These are phyloP conservation scores for Protobothrops mucrosquamatus DNA, from an alignment of 2,113 vertebrate species.

Conservation along the genomic window DNA sequence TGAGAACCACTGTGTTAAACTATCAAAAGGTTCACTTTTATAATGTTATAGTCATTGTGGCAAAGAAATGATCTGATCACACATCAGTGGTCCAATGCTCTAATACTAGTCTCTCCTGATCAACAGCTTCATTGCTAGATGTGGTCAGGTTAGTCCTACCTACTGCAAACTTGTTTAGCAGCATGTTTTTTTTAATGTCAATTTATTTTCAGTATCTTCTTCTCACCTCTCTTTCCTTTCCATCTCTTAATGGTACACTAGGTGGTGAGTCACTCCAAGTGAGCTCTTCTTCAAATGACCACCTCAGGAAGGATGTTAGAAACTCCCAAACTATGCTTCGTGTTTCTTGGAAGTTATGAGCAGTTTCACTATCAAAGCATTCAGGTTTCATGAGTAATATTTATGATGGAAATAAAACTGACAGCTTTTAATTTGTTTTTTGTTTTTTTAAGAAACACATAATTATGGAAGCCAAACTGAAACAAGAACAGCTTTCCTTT, in stretches of 20 bases:
- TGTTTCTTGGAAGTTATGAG: conserved; percentile 63
- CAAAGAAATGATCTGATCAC: background rate
- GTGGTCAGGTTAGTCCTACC: background rate
- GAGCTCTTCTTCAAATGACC: conserved; percentile 44
- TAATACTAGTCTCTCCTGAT: background rate
- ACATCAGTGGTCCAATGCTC: no score
- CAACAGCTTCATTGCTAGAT: background rate
- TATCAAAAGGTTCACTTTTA: background rate
- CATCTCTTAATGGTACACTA: conserved; percentile 35
- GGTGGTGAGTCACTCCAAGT: conserved; percentile 24
- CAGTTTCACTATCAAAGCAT: conserved; percentile 58
- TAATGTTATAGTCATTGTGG: background rate
- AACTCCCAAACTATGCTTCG: conserved; percentile 42
- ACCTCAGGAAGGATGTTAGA: conserved; percentile 55
- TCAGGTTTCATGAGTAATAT: conserved; percentile 62
- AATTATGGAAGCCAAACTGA: conserved; percentile 49
- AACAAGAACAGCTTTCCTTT: conserved; percentile 53
- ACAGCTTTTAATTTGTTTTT: conserved; percentile 44
- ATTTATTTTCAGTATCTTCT: conserved; percentile 44
- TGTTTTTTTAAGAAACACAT: conserved; percentile 39
- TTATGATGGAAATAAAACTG: conserved; percentile 55
- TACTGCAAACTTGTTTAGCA: conserved; percentile 7
- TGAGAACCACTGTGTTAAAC: no score
- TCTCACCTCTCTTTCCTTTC: conserved; percentile 20
- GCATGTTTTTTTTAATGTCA: conserved; percentile 23